These are phyloP conservation scores for Cebidichthys violaceus DNA, from an alignment of 2,113 vertebrate genomes.

Conservation along the genomic window DNA sequence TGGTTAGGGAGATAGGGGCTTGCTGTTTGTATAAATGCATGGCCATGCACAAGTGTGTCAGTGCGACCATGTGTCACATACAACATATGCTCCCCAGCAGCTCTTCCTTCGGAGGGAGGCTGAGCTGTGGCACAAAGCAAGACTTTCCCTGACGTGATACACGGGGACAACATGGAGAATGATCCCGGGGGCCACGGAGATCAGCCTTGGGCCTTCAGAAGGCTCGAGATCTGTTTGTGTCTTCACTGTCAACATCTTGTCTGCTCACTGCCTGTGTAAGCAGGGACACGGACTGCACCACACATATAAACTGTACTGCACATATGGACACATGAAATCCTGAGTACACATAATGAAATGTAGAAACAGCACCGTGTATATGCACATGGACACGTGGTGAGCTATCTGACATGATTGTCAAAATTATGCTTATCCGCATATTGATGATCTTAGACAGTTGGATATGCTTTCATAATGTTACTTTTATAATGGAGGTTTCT, in stretches of 20 bases:
- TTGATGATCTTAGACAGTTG: background rate
- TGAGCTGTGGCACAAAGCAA: constrained; percentile 41
- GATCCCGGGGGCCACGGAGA: constrained; percentile 34
- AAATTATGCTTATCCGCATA: too few relatives aligned
- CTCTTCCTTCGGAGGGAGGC: constrained; percentile 39
- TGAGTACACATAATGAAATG: background rate
- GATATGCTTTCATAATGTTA: too few relatives aligned
- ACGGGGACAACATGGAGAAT: constrained; percentile 64
- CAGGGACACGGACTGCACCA: background rate
- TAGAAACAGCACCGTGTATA: background rate
- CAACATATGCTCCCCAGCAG: constrained; percentile 75
- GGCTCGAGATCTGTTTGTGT: constrained; percentile 46
- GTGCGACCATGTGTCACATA: constrained; percentile 71
- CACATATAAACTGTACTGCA: background rate
- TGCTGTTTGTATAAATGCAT: constrained; percentile 48
- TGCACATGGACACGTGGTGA: background rate
- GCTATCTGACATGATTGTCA: background rate
- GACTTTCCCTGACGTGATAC: constrained; percentile 74
- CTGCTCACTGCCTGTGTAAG: constrained; percentile 12
- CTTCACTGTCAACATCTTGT: constrained; percentile 28
- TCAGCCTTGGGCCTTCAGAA: constrained; percentile 42
- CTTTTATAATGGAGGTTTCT: background rate
- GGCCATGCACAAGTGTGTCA: constrained; percentile 39
- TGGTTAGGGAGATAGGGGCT: constrained; percentile 8
- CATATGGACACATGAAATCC: background rate